Conservation (phyloP, 2,797 vertebrate species). For the Darevskia mixta region DNA sequence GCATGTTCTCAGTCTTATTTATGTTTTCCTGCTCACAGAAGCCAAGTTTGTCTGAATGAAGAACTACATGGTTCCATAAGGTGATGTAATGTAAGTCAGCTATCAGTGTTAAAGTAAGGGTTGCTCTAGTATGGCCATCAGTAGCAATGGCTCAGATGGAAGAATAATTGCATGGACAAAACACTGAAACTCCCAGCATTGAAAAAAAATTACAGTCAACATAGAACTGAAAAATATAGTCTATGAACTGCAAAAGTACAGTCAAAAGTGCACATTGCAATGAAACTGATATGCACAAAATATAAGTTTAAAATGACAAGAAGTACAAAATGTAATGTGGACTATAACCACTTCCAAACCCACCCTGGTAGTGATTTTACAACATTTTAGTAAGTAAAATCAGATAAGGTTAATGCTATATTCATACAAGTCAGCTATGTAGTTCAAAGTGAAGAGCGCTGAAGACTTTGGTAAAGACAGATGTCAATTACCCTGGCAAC, state of each 20-base stretch:
- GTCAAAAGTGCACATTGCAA: not conserved
- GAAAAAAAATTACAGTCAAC: not conserved
- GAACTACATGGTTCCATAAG: not conserved
- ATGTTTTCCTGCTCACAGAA: not conserved
- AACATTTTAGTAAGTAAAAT: slow-evolving; percentile 40
- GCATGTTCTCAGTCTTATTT: too few species aligned
- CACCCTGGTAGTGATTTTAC: slow-evolving; percentile 12
- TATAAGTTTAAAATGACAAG: not conserved
- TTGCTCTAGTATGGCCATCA: not conserved
- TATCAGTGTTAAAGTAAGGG: not conserved
- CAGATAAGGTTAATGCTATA: slow-evolving; percentile 18
- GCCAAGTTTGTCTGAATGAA: not conserved
- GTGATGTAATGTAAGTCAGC: not conserved
- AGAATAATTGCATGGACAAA: slow-evolving; percentile 6
- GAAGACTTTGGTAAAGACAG: slow-evolving; percentile 4
- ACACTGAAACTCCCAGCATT: not conserved
- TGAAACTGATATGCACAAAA: not conserved
- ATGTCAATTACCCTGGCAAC: slow-evolving; percentile 9
- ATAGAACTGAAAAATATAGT: not conserved
- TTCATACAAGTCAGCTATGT: slow-evolving; percentile 9
- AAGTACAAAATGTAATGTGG: not conserved
- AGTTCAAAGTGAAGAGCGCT: not conserved
- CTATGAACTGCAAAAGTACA: not conserved
- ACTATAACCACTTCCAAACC: slow-evolving; percentile 17
- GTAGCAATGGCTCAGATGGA: slow-evolving; percentile 4